Base-by-base conservation (phyloP, 2,113 vertebrate species). In the Campylomormyrus numenius region DNA sequence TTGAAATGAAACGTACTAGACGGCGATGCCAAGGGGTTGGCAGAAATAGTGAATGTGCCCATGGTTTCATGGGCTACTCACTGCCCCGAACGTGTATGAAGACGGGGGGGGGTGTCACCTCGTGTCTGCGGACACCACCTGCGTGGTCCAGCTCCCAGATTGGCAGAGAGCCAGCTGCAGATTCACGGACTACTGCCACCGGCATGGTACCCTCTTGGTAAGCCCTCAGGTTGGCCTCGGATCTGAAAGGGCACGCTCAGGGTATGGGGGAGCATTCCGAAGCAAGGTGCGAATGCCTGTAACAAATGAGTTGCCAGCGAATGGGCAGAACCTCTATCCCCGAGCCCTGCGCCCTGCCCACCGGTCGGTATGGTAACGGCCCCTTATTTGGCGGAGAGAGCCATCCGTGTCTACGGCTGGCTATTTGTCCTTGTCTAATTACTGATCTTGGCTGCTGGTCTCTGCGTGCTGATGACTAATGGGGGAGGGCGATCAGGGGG, bases 401-500 rank as follows among this genome's bases (percentile, higher is more conserved):
- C 95, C 95, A 94, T 94, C 93, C 95, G 89, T 95, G 95, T 95
- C 95, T 49, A 91, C 15, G 80, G 92, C 93, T 49, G 87, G 95
- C 95, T 94, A 97, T 98, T 97, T 98, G 97, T 98, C 96, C 96
- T 97, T 98, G 98, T 98, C 97, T 98, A 97, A 98, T 99, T 98
- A 97, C 96, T 94, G 95, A 96, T 95, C 95, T 96, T 96, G 96
- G 97, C 96, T 96, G 93, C 96, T 94, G 93, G 96, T 97, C 96
- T 95, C 96, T 94, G 94, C 93, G 94, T 95, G 96, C 95, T 97
- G 96, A 96, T 98, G 97, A 98, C 95, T 97, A 96, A 98, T 97
- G 96, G 96, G 96, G 94, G 93, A 94, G 94, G 95, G 95, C 89
- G 92, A 92, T 92, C 93, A 93, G 94, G 93, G 95, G 95, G 96